These are phyloP conservation scores for Lota lota DNA, from an alignment of 2,113 vertebrate genomes.

Conservation along the genomic window DNA sequence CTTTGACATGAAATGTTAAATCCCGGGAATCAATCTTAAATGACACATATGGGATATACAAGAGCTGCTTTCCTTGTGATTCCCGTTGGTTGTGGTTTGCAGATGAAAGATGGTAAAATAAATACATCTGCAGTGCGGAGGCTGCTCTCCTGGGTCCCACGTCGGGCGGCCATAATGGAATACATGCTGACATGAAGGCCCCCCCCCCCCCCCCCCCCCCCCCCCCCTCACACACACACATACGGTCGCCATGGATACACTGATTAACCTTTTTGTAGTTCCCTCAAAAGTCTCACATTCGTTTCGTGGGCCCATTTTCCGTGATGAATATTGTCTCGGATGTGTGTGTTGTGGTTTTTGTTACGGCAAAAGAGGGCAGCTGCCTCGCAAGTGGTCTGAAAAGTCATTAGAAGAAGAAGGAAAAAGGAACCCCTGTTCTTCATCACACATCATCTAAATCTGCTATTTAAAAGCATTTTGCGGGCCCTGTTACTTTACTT, in stretches of 20 bases:
- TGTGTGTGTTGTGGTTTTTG: constrained; percentile 6
- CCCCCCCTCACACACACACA: constrained; percentile 2
- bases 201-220: not conserved
- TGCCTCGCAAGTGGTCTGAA: constrained; percentile 28
- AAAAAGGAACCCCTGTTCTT: constrained; percentile 44
- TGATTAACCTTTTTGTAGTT: constrained; percentile 36
- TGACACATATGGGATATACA: constrained; percentile 71
- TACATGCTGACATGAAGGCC: constrained; percentile 54
- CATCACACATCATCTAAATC: constrained; percentile 20
- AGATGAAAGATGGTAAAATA: constrained; percentile 76
- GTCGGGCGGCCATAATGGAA: constrained; percentile 65
- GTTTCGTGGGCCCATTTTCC: constrained; percentile 6
- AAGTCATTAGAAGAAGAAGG: constrained; percentile 23
- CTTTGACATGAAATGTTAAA: constrained; percentile 63
- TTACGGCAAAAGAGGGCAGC: constrained; percentile 11
- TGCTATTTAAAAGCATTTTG: not conserved
- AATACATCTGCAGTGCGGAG: constrained; percentile 66
- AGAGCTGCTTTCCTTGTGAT: constrained; percentile 63
- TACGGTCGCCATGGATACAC: constrained; percentile 40
- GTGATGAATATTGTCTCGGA: constrained; percentile 21
- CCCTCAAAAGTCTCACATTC: constrained; percentile 18
- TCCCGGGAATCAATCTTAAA: constrained; percentile 73
- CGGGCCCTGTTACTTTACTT: not conserved
- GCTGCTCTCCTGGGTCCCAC: constrained; percentile 60
- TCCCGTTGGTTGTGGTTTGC: constrained; percentile 69